A percentile compares a stretch with the other conserved stretches of the same genome.
These are phyloP conservation scores for Epinephelus moara DNA, from an alignment of 2,113 vertebrate genomes.

Conservation along the genomic window DNA sequence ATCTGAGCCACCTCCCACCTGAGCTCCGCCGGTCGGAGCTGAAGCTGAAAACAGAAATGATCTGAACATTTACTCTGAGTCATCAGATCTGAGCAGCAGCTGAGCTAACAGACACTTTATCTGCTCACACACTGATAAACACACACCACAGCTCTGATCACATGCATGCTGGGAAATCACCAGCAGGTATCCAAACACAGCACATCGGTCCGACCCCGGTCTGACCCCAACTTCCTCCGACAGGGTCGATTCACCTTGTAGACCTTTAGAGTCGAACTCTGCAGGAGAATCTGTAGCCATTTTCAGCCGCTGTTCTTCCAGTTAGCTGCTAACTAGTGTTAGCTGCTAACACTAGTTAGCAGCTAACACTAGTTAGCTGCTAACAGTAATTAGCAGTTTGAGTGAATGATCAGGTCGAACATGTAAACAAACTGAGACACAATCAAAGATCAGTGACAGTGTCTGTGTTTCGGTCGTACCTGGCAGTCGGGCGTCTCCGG, in stretches of 20 bases:
- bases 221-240: too few relatives aligned
- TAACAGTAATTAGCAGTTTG: too few relatives aligned
- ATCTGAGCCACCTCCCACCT: too few relatives aligned
- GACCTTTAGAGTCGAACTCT: neutral
- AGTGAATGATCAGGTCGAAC: too few relatives aligned
- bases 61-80: neutral
- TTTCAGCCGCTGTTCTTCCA: too few relatives aligned
- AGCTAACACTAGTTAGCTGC: too few relatives aligned
- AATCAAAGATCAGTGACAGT: neutral
- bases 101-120: conserved; percentile 21
- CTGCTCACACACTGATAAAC: conserved; percentile 17
- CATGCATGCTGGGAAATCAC: conserved; percentile 35
- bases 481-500: conserved; percentile 71
- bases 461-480: conserved; percentile 40
- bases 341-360: too few relatives aligned
- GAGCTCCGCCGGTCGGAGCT: too few relatives aligned
- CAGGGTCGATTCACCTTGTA: neutral
- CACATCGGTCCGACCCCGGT: too few relatives aligned
- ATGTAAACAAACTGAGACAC: neutral
- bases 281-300: neutral
- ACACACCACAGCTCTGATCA: neutral
- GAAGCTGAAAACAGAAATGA: neutral
- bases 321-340: too few relatives aligned
- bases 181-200: conserved; percentile 8
- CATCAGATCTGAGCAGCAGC: neutral